Conservation (phyloP, 1,140 invertebrate genomes). For the Drusus annulatus region DNA sequence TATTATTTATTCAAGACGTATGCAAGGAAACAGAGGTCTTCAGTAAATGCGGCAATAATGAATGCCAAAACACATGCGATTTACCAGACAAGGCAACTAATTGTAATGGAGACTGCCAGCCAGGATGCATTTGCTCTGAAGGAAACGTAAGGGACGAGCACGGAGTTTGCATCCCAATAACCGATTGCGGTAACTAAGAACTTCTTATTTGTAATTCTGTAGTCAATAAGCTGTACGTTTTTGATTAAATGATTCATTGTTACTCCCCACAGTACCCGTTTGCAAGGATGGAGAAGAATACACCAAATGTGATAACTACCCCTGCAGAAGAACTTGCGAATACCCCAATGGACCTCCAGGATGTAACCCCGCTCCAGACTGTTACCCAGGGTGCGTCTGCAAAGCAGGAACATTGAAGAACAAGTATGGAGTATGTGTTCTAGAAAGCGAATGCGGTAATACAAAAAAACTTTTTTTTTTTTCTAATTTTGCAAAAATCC, state of each 20-base stretch:
- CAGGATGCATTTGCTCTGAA: no score
- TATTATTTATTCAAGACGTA: no score
- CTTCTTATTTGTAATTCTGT: background rate
- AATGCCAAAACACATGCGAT: no score
- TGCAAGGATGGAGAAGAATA: slow-evolving; percentile 42
- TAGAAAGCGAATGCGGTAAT: slow-evolving; percentile 4
- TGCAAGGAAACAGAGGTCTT: no score
- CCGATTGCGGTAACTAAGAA: background rate
- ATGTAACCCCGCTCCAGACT: background rate
- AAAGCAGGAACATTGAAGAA: slow-evolving; percentile 30
- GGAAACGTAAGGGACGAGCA: no score
- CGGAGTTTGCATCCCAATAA: no score
- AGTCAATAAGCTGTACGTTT: no score
- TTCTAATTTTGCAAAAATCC: background rate
- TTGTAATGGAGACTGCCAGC: no score
- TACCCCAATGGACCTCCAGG: slow-evolving; percentile 9
- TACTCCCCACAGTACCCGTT: background rate
- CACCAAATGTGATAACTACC: slow-evolving; percentile 39
- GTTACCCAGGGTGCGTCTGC: slow-evolving; percentile 46
- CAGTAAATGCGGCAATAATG: no score
- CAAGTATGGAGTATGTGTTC: background rate
- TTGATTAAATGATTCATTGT: background rate
- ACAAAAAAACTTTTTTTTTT: background rate
- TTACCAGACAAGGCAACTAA: no score
- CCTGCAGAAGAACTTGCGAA: slow-evolving; percentile 38